Conservation (phyloP, 2,113 vertebrate species). For the Mobula birostris region DNA sequence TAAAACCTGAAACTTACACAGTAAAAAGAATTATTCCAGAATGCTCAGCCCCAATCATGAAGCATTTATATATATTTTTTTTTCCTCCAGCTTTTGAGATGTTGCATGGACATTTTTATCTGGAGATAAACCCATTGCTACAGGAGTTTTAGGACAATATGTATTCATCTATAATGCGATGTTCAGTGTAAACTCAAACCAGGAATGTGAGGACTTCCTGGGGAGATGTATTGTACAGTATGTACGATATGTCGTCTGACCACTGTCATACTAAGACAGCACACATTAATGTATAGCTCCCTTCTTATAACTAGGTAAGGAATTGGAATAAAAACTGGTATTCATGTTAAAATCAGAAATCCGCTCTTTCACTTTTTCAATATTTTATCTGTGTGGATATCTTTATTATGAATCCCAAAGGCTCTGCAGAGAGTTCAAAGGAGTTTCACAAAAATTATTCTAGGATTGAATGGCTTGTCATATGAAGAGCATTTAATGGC, state of each 20-base stretch:
- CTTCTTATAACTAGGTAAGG: background rate
- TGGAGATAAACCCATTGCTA: background rate
- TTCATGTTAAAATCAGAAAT: slow-evolving; percentile 6
- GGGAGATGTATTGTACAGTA: no score
- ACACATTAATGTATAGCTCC: background rate
- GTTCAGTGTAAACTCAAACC: background rate
- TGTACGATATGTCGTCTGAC: background rate
- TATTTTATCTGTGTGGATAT: background rate
- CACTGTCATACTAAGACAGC: background rate
- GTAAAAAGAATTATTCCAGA: background rate
- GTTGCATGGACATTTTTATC: background rate
- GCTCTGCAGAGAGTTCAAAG: no score
- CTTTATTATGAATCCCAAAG: background rate
- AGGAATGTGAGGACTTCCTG: background rate
- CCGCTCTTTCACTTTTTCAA: background rate
- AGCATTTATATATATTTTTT: background rate
- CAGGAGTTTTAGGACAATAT: background rate
- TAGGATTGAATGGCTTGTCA: no score
- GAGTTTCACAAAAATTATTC: no score
- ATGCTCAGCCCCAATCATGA: background rate
- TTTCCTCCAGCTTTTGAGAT: background rate
- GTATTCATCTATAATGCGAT: background rate
- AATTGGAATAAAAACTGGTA: background rate
- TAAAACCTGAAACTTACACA: background rate
- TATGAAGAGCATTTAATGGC: no score